Percentiles rank a stretch among this genome's conserved stretches.
These are phyloP conservation scores for Pseudachorutes palmiensis DNA, from an alignment of 1,140 invertebrate genomes.

Conservation along the genomic window DNA sequence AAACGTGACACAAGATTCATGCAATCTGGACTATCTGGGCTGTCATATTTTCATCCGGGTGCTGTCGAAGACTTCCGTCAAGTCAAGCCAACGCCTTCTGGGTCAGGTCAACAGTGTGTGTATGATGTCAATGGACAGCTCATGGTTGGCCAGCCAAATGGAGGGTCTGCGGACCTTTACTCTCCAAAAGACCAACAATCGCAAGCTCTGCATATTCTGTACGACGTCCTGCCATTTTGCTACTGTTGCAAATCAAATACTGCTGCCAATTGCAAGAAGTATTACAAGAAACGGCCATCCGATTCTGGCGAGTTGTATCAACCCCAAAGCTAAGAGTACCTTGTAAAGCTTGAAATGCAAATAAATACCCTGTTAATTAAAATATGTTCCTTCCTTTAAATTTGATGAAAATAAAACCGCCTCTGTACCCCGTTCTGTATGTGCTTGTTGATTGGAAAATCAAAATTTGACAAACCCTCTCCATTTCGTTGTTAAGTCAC, in stretches of 20 bases:
- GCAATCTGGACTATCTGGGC: neutral
- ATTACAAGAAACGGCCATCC: constrained; percentile 6
- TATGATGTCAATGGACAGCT: constrained; percentile 17
- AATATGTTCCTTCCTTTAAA: too few species aligned
- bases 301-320: neutral
- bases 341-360: too few species aligned
- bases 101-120: constrained; percentile 18
- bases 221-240: constrained; percentile 1
- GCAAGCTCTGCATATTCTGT: neutral
- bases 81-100: neutral
- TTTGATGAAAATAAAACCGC: too few species aligned
- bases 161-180: neutral
- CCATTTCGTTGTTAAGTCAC: too few species aligned
- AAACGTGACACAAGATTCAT: neutral
- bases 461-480: too few species aligned
- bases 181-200: neutral
- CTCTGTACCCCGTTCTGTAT: too few species aligned
- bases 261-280: neutral
- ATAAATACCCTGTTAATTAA: too few species aligned
- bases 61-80: constrained; percentile 9
- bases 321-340: too few species aligned
- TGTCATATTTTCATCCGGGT: constrained; percentile 4
- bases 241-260: neutral
- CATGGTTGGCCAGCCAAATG: constrained; percentile 1
- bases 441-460: too few species aligned